Percentiles rank a stretch among this genome's conserved stretches.
These are phyloP conservation scores for Radopholus similis DNA, from an alignment of 1,140 invertebrate species.

Conservation along the genomic window DNA sequence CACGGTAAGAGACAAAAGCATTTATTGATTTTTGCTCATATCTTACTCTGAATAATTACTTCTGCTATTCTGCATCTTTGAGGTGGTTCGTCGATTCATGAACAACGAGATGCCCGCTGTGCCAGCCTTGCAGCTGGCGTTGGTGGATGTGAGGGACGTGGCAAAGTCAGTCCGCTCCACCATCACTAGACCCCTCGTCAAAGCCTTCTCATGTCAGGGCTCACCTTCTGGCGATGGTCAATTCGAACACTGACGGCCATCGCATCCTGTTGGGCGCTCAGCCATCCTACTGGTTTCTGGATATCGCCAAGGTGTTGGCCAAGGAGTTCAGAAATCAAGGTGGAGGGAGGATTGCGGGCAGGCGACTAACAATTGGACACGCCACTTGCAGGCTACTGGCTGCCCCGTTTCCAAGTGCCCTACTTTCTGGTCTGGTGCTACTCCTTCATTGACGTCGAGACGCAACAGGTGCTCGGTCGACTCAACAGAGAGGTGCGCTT, in stretches of 20 bases:
- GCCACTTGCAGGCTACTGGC: constrained; percentile 61
- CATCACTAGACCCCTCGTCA: neutral
- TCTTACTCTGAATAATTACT: neutral
- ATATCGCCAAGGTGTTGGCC: constrained; percentile 62
- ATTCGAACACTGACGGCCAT: constrained; percentile 63
- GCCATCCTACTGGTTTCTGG: constrained; percentile 62
- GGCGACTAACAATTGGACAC: neutral
- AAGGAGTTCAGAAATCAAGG: constrained; percentile 57
- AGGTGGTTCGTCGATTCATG: constrained; percentile 62
- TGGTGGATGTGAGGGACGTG: constrained; percentile 67
- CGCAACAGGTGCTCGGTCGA: constrained; percentile 62
- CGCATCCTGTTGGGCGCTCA: constrained; percentile 57
- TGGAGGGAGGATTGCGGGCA: constrained; percentile 6
- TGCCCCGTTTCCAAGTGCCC: constrained; percentile 64
- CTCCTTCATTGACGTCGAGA: constrained; percentile 63
- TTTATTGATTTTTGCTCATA: neutral
- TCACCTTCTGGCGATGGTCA: constrained; percentile 65
- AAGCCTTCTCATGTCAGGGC: constrained; percentile 46
- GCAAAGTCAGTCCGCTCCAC: constrained; percentile 49
- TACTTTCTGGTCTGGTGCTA: constrained; percentile 63
- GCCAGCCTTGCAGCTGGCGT: constrained; percentile 63
- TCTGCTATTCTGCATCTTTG: neutral
- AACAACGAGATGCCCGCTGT: constrained; percentile 62
- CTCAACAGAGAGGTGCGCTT: constrained; percentile 63
- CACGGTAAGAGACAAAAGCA: constrained; percentile 54